Base-by-base conservation (phyloP, 2,113 vertebrate species). In the Scomber scombrus region DNA sequence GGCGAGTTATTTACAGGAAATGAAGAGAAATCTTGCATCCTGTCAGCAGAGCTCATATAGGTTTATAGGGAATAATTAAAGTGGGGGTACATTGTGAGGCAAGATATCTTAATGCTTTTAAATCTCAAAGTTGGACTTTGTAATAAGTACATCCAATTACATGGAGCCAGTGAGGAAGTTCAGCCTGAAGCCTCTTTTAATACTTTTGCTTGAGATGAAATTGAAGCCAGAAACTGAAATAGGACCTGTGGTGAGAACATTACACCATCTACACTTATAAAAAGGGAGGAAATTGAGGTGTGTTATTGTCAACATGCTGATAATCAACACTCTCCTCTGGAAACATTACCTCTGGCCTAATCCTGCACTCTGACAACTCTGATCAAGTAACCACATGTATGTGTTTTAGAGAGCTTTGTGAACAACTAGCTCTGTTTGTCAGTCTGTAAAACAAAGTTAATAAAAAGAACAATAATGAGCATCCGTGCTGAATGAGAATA, bases 1-100 rank as follows among this genome's bases (percentile, higher is more conserved):
- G 46, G 21, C 11, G 3, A 51, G n/a, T 57, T 62, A 43, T 63
- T 43, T 10, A 23, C 50, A 75, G 75, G 69, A 80, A 86, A 86
- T 80, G 46, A 88, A 47, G 64, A 57, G 29, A 67, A 66, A 74
- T 43, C 5, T 40, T 50, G 55, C 61, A 58, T 9, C 62, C 71
- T 69, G 73, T 72, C 77, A 62, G 58, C 57, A 23, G 43, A 65
- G 54, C 29, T 40, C 16, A 15, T 50, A 34, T 9, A 69, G 50
- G 16, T 58, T 78, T 47, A 49, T 10, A 7, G 26, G 21, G n/a
- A 78, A 63, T 62, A 51, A 74, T 75, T n/a, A 67, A 75, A 80
- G 46, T 9, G 5, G 23, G 29, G 49, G 51, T 34, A 40, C 43
- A 29, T 34, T 23, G 40, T 12, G 7, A 55, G 49, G 18, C 0